Base-by-base conservation (phyloP, 2,888 invertebrate genomes). In the Polydrusus pterygomalis region DNA sequence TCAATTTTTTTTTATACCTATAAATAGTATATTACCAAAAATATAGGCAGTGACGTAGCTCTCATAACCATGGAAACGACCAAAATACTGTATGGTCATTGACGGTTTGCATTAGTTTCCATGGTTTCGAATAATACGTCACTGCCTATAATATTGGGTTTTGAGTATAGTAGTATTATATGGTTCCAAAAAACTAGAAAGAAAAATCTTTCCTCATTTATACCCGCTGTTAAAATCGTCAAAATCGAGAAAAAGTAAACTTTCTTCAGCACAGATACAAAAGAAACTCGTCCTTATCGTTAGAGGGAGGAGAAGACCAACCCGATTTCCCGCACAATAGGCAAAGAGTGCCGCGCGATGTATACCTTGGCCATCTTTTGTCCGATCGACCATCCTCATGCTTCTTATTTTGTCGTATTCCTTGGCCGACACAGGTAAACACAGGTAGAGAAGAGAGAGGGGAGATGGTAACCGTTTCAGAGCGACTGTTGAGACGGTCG, bases 191-290 rank as follows among this genome's bases (percentile, higher is more conserved):
- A 25, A 5, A 25, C 25, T n/a, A 43, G 13, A 10, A 43, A 43
- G 43, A 43, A 43, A n/a, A n/a, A 43, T 43, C 2, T 13, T 13
- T 43, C n/a, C 13, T 9, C n/a, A 17, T 18, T 25, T 15, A 45
- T 60, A n/a, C 63, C 54, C 40, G 40, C 40, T 63, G 62, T 70
- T 49, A 40, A 49, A 25, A 56, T 62, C 40, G 49, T 54, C 18
- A 11, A 17, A 1, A 54, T 40, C 20, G 17, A 62, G 25, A 64
- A 72, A 70, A 72, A 68, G 45, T 51, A 34, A 74, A 68, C 74
- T 74, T 74, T 74, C 74, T 74, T 74, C 62, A 74, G 62, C 74
- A 74, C 74, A 74, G 62, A 68, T 74, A 68, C 68, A 58, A 58
- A 70, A 65, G 75, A 56, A 64, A 71, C 54, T 64, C 38, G 8